Conservation (phyloP, 2,797 vertebrate species). For the Masticophis lateralis region DNA sequence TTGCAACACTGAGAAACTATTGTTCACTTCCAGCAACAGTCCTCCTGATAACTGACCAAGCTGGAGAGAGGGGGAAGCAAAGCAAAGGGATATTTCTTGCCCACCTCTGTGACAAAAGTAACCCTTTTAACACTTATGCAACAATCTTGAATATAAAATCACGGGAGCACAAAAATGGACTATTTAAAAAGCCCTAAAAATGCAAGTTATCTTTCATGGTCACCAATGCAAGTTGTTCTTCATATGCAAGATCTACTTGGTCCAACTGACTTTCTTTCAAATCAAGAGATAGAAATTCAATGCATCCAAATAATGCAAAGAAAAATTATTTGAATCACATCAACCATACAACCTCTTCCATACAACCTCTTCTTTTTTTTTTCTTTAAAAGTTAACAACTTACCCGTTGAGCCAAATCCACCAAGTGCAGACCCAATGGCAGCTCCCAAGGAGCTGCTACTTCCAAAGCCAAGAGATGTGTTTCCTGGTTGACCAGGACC, state of each 20-base stretch:
- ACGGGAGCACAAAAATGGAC: not conserved
- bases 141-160: not conserved
- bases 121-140: not conserved
- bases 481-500: slow-evolving; percentile 86
- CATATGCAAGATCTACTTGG: slow-evolving; percentile 7
- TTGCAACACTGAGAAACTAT: not conserved
- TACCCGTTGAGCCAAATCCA: slow-evolving; percentile 94
- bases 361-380: slow-evolving; percentile 46
- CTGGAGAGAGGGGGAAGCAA: not conserved
- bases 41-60: not conserved
- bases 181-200: not conserved
- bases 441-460: slow-evolving; percentile 87
- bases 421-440: slow-evolving; percentile 94
- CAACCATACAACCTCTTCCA: slow-evolving; percentile 46
- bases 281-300: not conserved
- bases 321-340: slow-evolving; percentile 39
- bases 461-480: slow-evolving; percentile 93
- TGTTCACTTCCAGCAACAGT: not conserved
- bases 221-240: not conserved
- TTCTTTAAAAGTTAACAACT: slow-evolving; percentile 60
- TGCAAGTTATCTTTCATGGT: not conserved
- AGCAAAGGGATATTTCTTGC: not conserved
- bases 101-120: not conserved
- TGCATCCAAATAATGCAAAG: not conserved
- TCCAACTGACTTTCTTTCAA: not conserved